phyloP scores from a whole-genome alignment of 2,113 vertebrate species.

The Lepisosteus oculatus region DNA sequence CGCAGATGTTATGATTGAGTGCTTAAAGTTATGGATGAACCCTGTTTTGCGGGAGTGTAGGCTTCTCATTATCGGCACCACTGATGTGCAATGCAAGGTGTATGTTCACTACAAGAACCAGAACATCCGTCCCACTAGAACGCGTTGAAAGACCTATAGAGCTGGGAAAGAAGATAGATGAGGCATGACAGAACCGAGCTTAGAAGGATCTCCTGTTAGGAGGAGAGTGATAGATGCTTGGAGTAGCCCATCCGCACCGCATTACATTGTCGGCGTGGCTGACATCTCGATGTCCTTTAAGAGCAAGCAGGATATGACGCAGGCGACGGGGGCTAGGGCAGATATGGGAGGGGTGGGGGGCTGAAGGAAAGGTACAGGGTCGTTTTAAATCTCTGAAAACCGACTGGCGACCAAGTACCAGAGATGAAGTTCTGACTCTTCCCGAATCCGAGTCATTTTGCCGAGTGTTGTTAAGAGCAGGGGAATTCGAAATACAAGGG shows the following conservation, averaged over 20 bases:
- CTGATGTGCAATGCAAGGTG: neutral
- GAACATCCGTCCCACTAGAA: constrained; percentile 3
- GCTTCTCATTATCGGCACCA: neutral
- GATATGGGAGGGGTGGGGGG: too few relatives aligned
- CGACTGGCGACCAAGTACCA: too few relatives aligned
- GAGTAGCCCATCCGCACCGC: constrained; percentile 4
- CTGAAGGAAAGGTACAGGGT: too few relatives aligned
- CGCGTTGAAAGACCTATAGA: neutral
- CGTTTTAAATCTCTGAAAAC: too few relatives aligned
- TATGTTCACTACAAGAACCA: constrained; percentile 8
- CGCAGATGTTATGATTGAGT: too few relatives aligned
- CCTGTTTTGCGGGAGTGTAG: too few relatives aligned
- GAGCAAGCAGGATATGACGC: neutral
- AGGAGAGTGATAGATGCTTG: constrained; percentile 13
- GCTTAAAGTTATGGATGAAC: too few relatives aligned
- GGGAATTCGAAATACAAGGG: too few relatives aligned
- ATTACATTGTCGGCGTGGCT: constrained; percentile 8
- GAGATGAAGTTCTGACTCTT: too few relatives aligned
- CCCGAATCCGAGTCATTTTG: too few relatives aligned
- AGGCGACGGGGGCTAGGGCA: too few relatives aligned
- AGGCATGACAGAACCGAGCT: neutral
- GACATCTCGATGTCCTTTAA: constrained; percentile 9
- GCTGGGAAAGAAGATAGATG: constrained; percentile 17
- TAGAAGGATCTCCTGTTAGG: constrained; percentile 10
- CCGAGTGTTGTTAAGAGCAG: too few relatives aligned